phyloP scores from a whole-genome alignment of 1,140 invertebrate genomes.

The Scaptomyza hsui region DNA sequence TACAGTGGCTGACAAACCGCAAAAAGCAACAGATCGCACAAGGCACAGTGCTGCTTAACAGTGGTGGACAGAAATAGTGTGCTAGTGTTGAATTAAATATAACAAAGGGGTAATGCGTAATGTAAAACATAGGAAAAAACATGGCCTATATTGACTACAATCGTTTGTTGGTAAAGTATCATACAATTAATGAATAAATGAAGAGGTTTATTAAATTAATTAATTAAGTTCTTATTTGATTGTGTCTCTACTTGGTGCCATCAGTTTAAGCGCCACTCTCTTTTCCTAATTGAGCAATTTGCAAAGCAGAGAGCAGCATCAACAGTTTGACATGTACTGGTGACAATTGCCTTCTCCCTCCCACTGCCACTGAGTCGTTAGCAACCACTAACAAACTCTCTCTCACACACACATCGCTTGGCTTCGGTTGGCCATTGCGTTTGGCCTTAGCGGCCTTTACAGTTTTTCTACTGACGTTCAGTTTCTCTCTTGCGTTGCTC shows the following conservation, averaged over 20 bases:
- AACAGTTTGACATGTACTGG: slow-evolving; percentile 39
- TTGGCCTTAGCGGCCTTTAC: slow-evolving; percentile 31
- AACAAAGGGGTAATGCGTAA: too few species aligned
- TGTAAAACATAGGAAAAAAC: too few species aligned
- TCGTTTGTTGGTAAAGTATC: too few species aligned
- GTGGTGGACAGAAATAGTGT: slow-evolving; percentile 9
- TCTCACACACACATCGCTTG: slow-evolving; percentile 13
- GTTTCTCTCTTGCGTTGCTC: slow-evolving; percentile 64
- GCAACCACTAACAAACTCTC: slow-evolving; percentile 34
- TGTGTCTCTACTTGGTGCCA: not conserved
- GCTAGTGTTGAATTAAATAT: not conserved
- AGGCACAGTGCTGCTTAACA: not conserved
- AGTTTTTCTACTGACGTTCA: slow-evolving; percentile 31
- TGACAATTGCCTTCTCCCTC: slow-evolving; percentile 23
- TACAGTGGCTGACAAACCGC: slow-evolving; percentile 46
- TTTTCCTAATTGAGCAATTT: slow-evolving; percentile 31
- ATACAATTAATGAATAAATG: too few species aligned
- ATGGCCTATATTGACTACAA: too few species aligned
- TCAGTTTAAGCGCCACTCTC: not conserved
- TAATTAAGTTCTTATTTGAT: not conserved
- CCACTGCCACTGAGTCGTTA: not conserved
- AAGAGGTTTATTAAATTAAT: too few species aligned
- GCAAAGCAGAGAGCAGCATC: slow-evolving; percentile 4
- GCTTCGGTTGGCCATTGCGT: slow-evolving; percentile 53
- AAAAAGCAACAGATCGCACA: slow-evolving; percentile 32